These are phyloP conservation scores for Xylota sylvarum DNA, from an alignment of 2,888 invertebrate species.

Conservation along the genomic window DNA sequence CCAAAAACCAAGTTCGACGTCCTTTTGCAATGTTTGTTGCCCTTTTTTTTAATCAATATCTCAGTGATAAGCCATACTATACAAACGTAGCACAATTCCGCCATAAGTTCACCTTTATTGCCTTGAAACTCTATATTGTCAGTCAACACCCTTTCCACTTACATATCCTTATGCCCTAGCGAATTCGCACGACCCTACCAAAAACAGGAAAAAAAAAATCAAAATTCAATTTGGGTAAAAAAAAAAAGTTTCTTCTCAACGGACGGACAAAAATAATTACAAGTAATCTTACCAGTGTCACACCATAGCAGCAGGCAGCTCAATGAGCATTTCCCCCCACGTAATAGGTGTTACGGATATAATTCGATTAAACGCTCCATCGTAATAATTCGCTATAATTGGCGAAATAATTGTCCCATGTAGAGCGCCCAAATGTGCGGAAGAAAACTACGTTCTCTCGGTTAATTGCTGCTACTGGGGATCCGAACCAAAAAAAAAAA, in stretches of 20 bases:
- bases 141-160: not conserved
- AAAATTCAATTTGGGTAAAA: conserved; percentile 3
- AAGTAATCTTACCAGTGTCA: conserved; percentile 20
- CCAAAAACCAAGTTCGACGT: too few relatives aligned
- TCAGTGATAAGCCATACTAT: not conserved
- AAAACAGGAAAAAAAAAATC: not conserved
- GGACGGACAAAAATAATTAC: conserved; percentile 27
- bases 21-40: too few relatives aligned
- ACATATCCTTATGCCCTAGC: not conserved
- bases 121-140: not conserved
- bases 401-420: conserved; percentile 47
- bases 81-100: not conserved
- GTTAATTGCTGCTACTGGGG: conserved; percentile 40
- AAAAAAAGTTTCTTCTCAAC: conserved; percentile 4
- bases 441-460: conserved; percentile 30
- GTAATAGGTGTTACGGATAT: conserved; percentile 43
- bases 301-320: not conserved
- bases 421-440: conserved; percentile 38
- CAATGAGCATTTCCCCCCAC: conserved; percentile 2
- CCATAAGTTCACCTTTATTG: conserved; percentile 19
- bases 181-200: not conserved
- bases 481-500: not conserved
- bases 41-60: not conserved
- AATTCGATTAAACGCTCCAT: conserved; percentile 53
- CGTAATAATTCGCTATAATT: conserved; percentile 60